phyloP scores from a whole-genome alignment of 2,888 invertebrate genomes.

The Oligia fasciuncula region DNA sequence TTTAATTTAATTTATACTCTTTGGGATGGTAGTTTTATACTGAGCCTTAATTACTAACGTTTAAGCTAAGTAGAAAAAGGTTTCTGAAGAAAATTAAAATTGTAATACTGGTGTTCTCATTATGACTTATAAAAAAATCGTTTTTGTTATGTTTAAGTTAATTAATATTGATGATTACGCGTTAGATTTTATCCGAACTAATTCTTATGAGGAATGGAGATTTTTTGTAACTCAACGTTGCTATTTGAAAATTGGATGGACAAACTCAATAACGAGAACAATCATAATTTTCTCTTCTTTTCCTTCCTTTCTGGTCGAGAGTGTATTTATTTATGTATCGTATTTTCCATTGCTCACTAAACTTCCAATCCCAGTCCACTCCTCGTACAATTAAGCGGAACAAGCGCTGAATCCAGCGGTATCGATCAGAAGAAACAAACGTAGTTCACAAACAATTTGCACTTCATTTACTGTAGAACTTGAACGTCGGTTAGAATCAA shows the following conservation, averaged over 20 bases:
- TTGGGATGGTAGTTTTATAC: slow-evolving; percentile 13
- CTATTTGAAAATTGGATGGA: not conserved
- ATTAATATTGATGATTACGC: slow-evolving; percentile 8
- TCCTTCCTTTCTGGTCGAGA: fast-evolving
- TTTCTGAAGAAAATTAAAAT: slow-evolving; percentile 20
- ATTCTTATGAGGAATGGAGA: not conserved
- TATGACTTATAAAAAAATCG: not conserved
- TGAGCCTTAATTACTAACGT: slow-evolving; percentile 23
- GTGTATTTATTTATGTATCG: not conserved
- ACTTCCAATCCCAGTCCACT: slow-evolving; percentile 21
- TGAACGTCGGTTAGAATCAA: slow-evolving; percentile 60
- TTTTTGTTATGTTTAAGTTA: slow-evolving; percentile 12
- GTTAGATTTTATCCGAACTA: not conserved
- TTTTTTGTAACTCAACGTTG: not conserved
- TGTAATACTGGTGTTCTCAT: slow-evolving; percentile 20
- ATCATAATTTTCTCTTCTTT: not conserved
- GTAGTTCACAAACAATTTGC: slow-evolving; percentile 71
- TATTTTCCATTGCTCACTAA: slow-evolving; percentile 2
- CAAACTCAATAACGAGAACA: not conserved
- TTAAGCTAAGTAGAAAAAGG: slow-evolving; percentile 17
- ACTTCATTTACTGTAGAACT: slow-evolving; percentile 65
- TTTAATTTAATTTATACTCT: slow-evolving; percentile 46
- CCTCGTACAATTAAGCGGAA: slow-evolving; percentile 44
- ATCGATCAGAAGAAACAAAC: slow-evolving; percentile 63
- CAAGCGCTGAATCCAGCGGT: slow-evolving; percentile 39